phyloP scores from a whole-genome alignment of 2,888 invertebrate species.

The Ormyrus thymus region DNA sequence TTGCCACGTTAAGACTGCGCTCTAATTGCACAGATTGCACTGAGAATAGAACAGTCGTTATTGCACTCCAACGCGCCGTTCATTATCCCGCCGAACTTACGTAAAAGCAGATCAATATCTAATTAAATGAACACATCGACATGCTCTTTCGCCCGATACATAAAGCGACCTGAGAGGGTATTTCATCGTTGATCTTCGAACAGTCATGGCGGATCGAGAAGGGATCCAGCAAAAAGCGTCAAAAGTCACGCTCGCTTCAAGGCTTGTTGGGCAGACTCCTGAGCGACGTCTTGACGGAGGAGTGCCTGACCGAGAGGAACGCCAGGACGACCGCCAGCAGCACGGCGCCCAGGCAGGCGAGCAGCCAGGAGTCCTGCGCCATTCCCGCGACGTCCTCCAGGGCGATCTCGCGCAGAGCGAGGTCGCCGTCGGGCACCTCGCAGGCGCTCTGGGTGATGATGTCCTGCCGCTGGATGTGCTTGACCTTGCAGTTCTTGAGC shows the following conservation, averaged over 20 bases:
- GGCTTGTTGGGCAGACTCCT: conserved; percentile 81
- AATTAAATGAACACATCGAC: too few species aligned
- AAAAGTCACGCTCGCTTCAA: conserved; percentile 60
- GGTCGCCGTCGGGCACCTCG: conserved; percentile 86
- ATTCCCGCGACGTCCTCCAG: not conserved
- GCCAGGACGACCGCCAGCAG: conserved; percentile 79
- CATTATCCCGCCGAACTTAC: too few species aligned
- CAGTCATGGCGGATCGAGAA: too few species aligned
- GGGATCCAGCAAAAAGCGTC: too few species aligned
- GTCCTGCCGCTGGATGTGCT: conserved; percentile 88
- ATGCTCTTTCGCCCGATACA: too few species aligned
- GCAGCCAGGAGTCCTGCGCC: conserved; percentile 74
- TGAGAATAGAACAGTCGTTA: not conserved
- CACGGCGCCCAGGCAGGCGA: conserved; percentile 78
- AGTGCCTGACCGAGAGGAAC: conserved; percentile 76
- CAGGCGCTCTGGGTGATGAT: conserved; percentile 90
- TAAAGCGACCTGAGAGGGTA: not conserved
- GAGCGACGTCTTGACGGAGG: conserved; percentile 76
- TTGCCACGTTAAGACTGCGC: conserved; percentile 11
- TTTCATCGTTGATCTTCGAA: not conserved
- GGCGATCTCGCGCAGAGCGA: conserved; percentile 74
- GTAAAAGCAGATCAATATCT: too few species aligned
- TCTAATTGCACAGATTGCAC: conserved; percentile 16
- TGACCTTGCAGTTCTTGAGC: conserved; percentile 69
- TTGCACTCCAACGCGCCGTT: conserved; percentile 4